Percentiles rank a stretch among this genome's conserved stretches.
phyloP scores from a whole-genome alignment of 2,888 invertebrate species.

The Andrena chrysosceles region DNA sequence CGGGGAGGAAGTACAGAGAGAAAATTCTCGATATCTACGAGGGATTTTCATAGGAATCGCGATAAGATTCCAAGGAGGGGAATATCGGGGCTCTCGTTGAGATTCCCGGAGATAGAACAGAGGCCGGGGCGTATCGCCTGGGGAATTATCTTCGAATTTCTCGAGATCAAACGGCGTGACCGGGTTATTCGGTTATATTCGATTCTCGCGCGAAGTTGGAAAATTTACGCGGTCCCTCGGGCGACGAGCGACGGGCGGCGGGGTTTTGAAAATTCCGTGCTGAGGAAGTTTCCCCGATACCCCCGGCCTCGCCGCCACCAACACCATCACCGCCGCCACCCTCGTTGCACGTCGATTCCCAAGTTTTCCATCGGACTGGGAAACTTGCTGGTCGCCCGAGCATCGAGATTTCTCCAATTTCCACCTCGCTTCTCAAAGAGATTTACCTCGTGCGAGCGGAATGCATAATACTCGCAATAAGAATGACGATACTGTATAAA shows the following conservation, averaged over 20 bases:
- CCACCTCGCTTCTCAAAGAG: conserved; percentile 68
- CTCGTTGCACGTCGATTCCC: conserved; percentile 48
- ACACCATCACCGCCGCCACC: neutral
- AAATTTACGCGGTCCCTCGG: conserved; percentile 61
- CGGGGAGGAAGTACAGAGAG: conserved; percentile 1
- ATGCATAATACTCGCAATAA: conserved; percentile 69
- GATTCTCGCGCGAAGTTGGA: conserved; percentile 62
- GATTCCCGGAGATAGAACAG: conserved; percentile 55
- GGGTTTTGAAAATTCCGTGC: conserved; percentile 61
- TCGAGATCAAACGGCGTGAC: conserved; percentile 71
- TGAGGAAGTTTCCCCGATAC: conserved; percentile 61
- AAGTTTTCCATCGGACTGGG: conserved; percentile 57
- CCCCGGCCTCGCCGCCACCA: neutral
- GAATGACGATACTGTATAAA: conserved; percentile 66
- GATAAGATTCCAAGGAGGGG: conserved; percentile 36
- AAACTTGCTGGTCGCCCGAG: conserved; percentile 54
- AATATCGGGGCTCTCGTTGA: conserved; percentile 43
- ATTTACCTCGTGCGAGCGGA: conserved; percentile 66
- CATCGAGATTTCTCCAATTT: conserved; percentile 70
- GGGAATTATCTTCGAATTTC: conserved; percentile 71
- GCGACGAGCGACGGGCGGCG: conserved; percentile 27
- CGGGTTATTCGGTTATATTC: conserved; percentile 70
- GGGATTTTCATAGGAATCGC: conserved; percentile 45
- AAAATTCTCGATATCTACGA: conserved; percentile 40
- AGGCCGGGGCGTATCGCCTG: conserved; percentile 47